Base-by-base conservation (phyloP, 2,888 invertebrate species). In the Dione juno region DNA sequence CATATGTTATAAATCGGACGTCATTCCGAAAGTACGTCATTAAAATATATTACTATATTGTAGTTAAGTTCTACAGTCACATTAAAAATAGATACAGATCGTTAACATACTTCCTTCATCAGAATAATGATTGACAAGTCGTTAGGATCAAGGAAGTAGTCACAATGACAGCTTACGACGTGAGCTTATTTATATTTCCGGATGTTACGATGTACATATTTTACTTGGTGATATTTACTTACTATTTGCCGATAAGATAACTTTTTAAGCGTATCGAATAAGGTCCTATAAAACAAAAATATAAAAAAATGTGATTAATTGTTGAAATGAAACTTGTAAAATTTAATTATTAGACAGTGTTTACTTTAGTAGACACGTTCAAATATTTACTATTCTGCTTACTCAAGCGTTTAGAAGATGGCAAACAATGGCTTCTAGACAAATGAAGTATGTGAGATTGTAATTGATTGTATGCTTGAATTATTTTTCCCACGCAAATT, bases 61-160 rank as follows among this genome's bases (percentile, higher is more conserved):
- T n/a, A 45, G 16, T 37, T 45, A 3, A 19, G 45, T 43, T 68
- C 59, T 68, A 16, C 14, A 40, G 53, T 54, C 54, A 21, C 10
- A 54, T 53, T 54, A 57, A 37, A 69, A 69, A 69, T 69, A 69
- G 63, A 64, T 19, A 50, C 37, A 69, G 54, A 66, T 40, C 52
- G 53, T 67, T 59, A 70, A 45, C 50, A 21, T 50, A 45, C 69
- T 70, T 74, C 66, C 69, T 74, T 67, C 50, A 59, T 64, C 59
- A 41, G 53, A 67, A 19, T 63, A 61, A 72, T 70, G 72, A 74
- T 70, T 69, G 74, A 70, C 59, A 57, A 61, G 72, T 74, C 74
- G 70, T 74, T 74, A 70, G 66, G 37, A 69, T 21, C 66, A 66
- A 70, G 71, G 73, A 71, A 68, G 71, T 70, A 52, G 41, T 28